A percentile compares a stretch with the other conserved stretches of the same genome.
phyloP scores from a whole-genome alignment of 2,797 vertebrate species.

The Anolis apletophallus region DNA sequence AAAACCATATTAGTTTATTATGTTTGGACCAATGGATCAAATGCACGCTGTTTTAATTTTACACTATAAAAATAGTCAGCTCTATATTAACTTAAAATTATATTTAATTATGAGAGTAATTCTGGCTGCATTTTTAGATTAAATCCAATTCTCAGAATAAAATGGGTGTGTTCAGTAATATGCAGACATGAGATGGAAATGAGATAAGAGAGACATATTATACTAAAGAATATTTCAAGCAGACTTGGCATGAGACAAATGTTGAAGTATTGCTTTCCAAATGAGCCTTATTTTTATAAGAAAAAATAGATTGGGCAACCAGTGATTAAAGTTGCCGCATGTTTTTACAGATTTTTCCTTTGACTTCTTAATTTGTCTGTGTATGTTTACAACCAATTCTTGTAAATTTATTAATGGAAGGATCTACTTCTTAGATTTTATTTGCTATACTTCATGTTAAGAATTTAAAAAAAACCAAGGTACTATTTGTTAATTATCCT shows the following conservation, averaged over 20 bases:
- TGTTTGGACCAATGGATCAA: conserved; percentile 5
- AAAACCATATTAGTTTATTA: conserved; percentile 39
- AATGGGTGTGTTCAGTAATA: background rate
- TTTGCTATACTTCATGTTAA: background rate
- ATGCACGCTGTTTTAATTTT: conserved; percentile 3
- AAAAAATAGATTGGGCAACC: background rate
- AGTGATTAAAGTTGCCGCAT: background rate
- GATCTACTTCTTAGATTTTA: background rate
- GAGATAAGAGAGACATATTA: background rate
- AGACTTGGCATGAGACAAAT: conserved; percentile 1
- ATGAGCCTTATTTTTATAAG: conserved; percentile 5
- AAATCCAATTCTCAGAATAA: conserved; percentile 1
- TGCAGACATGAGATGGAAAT: background rate
- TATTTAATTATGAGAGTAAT: conserved; percentile 5
- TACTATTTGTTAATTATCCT: conserved; percentile 4
- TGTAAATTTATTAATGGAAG: background rate
- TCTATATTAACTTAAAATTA: background rate
- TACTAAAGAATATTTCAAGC: background rate
- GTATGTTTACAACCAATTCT: background rate
- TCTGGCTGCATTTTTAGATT: background rate
- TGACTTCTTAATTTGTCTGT: background rate
- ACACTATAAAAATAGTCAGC: background rate
- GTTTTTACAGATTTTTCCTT: conserved; percentile 13
- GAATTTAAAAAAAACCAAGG: conserved; percentile 6
- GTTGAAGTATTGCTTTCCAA: background rate